These are phyloP conservation scores for Meliscaeva auricollis DNA, from an alignment of 2,888 invertebrate species.

Conservation along the genomic window DNA sequence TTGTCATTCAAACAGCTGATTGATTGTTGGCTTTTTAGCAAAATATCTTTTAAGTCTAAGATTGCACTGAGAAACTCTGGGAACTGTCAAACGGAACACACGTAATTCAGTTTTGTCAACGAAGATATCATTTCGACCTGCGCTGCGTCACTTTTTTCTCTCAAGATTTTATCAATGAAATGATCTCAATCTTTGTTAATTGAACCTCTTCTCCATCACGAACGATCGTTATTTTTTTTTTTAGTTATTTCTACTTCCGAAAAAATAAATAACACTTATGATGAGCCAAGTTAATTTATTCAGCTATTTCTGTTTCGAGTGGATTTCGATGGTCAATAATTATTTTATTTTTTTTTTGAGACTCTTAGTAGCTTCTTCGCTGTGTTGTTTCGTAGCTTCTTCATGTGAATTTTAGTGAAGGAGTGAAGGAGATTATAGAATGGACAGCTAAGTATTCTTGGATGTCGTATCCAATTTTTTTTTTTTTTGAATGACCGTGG, in stretches of 20 bases:
- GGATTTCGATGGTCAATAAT: slow-evolving; percentile 36
- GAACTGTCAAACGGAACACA: background rate
- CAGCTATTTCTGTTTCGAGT: slow-evolving; percentile 22
- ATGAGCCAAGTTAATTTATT: slow-evolving; percentile 29
- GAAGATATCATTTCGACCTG: background rate
- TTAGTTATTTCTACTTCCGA: slow-evolving; percentile 51
- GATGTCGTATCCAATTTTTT: no score
- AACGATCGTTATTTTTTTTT: background rate
- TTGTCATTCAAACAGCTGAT: slow-evolving; percentile 10
- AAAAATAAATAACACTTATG: slow-evolving; percentile 31
- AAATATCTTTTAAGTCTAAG: background rate
- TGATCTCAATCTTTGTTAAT: slow-evolving; percentile 57
- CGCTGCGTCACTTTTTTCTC: background rate
- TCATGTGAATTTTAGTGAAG: background rate
- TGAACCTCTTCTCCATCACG: slow-evolving; percentile 16
- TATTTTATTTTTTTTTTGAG: background rate
- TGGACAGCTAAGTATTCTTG: slow-evolving; percentile 12
- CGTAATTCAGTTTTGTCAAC: background rate
- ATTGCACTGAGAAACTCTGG: no score
- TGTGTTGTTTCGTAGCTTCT: background rate
- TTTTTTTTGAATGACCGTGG: slow-evolving; percentile 45
- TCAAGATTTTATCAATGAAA: background rate
- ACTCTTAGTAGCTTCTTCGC: background rate
- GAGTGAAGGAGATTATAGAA: slow-evolving; percentile 3
- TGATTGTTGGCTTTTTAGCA: background rate